These are phyloP conservation scores for Formica exsecta DNA, from an alignment of 1,140 invertebrate genomes.

Conservation along the genomic window DNA sequence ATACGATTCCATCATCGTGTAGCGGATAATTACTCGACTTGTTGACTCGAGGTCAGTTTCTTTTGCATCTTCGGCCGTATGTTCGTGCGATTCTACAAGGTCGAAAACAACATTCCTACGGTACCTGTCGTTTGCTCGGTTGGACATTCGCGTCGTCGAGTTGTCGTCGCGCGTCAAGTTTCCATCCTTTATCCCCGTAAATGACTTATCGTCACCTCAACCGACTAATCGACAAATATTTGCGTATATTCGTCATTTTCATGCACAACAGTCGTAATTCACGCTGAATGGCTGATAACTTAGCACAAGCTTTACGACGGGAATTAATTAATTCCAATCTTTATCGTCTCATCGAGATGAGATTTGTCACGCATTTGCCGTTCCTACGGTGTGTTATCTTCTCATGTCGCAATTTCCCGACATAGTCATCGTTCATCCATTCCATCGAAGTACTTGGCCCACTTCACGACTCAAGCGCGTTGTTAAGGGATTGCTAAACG, in stretches of 20 bases:
- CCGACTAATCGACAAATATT: slow-evolving; percentile 5
- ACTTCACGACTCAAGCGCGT: slow-evolving; percentile 73
- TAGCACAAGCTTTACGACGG: not conserved
- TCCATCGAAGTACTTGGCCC: slow-evolving; percentile 84
- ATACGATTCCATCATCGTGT: not conserved
- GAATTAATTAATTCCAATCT: slow-evolving; percentile 37
- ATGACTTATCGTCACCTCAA: not conserved
- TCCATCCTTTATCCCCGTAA: slow-evolving; percentile 18
- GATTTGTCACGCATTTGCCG: slow-evolving; percentile 39
- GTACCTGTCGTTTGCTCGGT: slow-evolving; percentile 48
- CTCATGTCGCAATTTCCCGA: slow-evolving; percentile 73
- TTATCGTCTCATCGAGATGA: slow-evolving; percentile 32
- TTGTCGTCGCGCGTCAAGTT: slow-evolving; percentile 21
- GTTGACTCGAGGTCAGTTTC: slow-evolving; percentile 58
- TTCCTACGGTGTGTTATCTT: slow-evolving; percentile 35
- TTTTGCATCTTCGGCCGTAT: slow-evolving; percentile 49
- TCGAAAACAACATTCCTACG: slow-evolving; percentile 62
- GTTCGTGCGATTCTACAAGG: slow-evolving; percentile 55
- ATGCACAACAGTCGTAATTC: not conserved
- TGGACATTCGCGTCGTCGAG: slow-evolving; percentile 22
- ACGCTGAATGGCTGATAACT: not conserved
- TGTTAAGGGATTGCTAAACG: slow-evolving; percentile 80
- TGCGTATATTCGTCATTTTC: slow-evolving; percentile 28
- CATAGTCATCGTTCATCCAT: slow-evolving; percentile 81
- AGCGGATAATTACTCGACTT: slow-evolving; percentile 39